Conservation (phyloP, 2,888 invertebrate genomes). For the Drosophila parthenogenetica region DNA sequence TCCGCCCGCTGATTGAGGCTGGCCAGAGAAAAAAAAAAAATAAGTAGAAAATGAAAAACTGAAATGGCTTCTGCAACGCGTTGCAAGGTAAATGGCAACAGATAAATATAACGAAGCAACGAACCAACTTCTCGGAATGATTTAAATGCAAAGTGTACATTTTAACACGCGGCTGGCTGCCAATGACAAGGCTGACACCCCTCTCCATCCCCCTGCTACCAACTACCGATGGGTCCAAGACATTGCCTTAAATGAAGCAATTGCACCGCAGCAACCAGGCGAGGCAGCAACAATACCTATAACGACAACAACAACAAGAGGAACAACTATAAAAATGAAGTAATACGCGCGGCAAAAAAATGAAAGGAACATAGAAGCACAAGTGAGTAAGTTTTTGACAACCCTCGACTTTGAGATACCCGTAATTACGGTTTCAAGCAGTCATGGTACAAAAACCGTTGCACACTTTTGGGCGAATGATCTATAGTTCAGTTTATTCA, state of each 20-base stretch:
- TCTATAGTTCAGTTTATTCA: too few relatives aligned
- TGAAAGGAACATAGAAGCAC: not conserved
- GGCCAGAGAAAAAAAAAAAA: not conserved
- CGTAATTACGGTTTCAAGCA: not conserved
- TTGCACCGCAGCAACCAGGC: slow-evolving; percentile 67
- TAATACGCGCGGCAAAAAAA: slow-evolving; percentile 51
- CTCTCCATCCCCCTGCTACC: not conserved
- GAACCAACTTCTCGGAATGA: slow-evolving; percentile 72
- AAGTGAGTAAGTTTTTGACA: not conserved
- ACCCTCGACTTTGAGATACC: not conserved
- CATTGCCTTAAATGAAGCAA: slow-evolving; percentile 77
- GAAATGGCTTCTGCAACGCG: slow-evolving; percentile 30
- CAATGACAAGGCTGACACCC: slow-evolving; percentile 41
- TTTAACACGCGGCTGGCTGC: slow-evolving; percentile 70
- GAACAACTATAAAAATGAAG: slow-evolving; percentile 65
- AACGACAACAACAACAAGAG: slow-evolving; percentile 22
- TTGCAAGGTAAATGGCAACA: slow-evolving; percentile 60
- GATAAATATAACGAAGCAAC: slow-evolving; percentile 71
- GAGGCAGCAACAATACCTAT: slow-evolving; percentile 34
- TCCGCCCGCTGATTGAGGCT: slow-evolving; percentile 41
- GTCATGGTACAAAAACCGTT: too few relatives aligned
- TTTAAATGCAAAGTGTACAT: slow-evolving; percentile 79
- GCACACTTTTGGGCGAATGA: too few relatives aligned
- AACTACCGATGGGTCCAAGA: slow-evolving; percentile 42
- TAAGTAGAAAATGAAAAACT: slow-evolving; percentile 3